Evolutionary conservation across 2,888 invertebrate genomes (phyloP).

Genomic region (Drosophila testacea): DNA sequence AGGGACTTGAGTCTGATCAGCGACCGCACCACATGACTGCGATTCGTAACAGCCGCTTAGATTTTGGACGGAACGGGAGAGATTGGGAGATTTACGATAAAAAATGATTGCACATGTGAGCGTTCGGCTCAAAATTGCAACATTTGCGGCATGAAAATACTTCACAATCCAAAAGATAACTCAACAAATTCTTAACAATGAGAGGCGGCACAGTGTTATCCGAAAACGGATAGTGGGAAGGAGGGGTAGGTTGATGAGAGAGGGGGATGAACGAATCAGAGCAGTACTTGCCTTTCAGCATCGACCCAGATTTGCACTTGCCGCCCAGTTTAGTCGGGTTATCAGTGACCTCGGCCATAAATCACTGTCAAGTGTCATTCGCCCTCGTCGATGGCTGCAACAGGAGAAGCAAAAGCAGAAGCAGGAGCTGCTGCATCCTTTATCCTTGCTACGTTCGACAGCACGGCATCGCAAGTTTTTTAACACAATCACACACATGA

Average conservation of each 20-base stretch:
- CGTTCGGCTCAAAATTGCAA: conserved; percentile 75
- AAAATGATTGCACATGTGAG: conserved; percentile 80
- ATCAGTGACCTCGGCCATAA: conserved; percentile 83
- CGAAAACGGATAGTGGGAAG: neutral
- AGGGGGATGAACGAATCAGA: conserved; percentile 35
- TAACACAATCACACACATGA: conserved; percentile 39
- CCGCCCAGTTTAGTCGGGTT: conserved; percentile 72
- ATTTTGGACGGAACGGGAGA: conserved; percentile 14
- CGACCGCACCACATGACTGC: conserved; percentile 50
- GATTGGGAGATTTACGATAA: conserved; percentile 70
- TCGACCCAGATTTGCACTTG: conserved; percentile 76
- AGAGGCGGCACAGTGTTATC: neutral
- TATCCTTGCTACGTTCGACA: conserved; percentile 56
- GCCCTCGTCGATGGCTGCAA: conserved; percentile 55
- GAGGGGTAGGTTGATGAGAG: neutral
- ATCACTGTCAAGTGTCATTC: conserved; percentile 85
- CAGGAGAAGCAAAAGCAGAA: conserved; percentile 15
- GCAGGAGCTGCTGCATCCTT: conserved; percentile 53
- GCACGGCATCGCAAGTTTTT: conserved; percentile 58
- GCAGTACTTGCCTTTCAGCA: conserved; percentile 19
- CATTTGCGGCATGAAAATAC: conserved; percentile 79
- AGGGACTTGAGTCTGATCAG: conserved; percentile 19
- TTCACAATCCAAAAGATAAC: conserved; percentile 35
- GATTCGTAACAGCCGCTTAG: conserved; percentile 62
- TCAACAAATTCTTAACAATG: conserved; percentile 62